Evolutionary conservation across 2,888 invertebrate genomes (phyloP).

Genomic region (Chloroclysta siterata): DNA sequence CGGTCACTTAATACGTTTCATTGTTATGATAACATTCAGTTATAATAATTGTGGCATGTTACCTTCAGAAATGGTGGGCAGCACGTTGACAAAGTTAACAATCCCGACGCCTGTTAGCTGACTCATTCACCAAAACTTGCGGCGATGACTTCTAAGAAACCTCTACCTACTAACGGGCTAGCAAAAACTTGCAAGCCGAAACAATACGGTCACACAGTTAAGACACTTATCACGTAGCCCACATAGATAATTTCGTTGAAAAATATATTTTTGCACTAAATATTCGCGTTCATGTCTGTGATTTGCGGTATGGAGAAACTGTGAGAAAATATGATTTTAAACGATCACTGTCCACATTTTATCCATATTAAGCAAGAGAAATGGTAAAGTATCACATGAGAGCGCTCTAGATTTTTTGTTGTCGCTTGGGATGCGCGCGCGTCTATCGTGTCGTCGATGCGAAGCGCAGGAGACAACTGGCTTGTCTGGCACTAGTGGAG

Average conservation of each 20-base stretch:
- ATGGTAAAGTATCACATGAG: constrained; percentile 70
- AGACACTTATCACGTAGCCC: constrained; percentile 74
- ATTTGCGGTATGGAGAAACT: constrained; percentile 35
- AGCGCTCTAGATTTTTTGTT: constrained; percentile 62
- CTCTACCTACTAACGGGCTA: constrained; percentile 54
- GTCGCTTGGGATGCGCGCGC: constrained; percentile 63
- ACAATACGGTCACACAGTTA: constrained; percentile 66
- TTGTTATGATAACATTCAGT: constrained; percentile 32
- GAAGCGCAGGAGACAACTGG: constrained; percentile 75
- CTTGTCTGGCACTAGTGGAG: constrained; percentile 56
- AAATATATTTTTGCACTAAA: constrained; percentile 63
- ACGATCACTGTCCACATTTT: constrained; percentile 65
- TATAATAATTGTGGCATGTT: constrained; percentile 43
- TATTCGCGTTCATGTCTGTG: constrained; percentile 54
- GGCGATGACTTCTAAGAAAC: constrained; percentile 64
- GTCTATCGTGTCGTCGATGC: constrained; percentile 68
- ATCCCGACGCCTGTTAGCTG: constrained; percentile 82
- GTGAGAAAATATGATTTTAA: constrained; percentile 56
- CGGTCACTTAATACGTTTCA: constrained; percentile 21
- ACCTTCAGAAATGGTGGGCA: constrained; percentile 83
- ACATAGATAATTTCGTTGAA: constrained; percentile 68
- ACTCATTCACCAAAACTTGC: constrained; percentile 81
- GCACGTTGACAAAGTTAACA: constrained; percentile 81
- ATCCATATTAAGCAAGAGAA: constrained; percentile 67
- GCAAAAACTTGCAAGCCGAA: constrained; percentile 55